phyloP scores from a whole-genome alignment of 2,888 invertebrate genomes.

The Sisyra terminalis region DNA sequence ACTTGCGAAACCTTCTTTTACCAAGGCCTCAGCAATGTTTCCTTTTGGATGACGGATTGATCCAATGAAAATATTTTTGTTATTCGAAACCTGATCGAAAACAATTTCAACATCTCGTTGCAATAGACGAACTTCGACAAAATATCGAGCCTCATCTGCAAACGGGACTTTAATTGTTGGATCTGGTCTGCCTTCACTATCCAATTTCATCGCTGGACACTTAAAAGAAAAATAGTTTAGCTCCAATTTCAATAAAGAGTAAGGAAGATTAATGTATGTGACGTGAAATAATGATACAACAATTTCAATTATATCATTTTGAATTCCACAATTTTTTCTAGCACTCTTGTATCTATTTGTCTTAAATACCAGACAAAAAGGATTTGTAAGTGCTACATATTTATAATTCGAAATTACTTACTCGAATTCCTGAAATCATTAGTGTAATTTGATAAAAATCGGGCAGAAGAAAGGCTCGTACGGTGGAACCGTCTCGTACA shows the following conservation, averaged over 20 bases:
- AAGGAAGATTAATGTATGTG: too few relatives aligned
- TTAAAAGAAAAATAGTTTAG: conserved; percentile 20
- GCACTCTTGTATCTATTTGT: too few relatives aligned
- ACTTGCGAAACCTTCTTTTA: conserved; percentile 81
- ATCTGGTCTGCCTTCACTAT: conserved; percentile 52
- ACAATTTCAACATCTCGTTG: conserved; percentile 83
- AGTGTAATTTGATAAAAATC: conserved; percentile 83
- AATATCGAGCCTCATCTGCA: conserved; percentile 86
- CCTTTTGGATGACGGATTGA: conserved; percentile 81
- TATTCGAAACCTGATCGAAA: conserved; percentile 83
- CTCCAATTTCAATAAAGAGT: too few relatives aligned
- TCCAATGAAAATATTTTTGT: conserved; percentile 66
- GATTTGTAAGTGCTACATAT: background rate
- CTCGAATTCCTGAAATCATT: conserved; percentile 88
- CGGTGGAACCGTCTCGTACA: conserved; percentile 93
- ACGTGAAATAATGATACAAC: too few relatives aligned
- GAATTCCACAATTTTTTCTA: too few relatives aligned
- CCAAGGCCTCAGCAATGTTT: conserved; percentile 85
- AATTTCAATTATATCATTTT: too few relatives aligned
- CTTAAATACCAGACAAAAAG: too few relatives aligned
- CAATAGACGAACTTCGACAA: conserved; percentile 78
- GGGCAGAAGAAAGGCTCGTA: conserved; percentile 80
- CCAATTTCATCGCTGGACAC: conserved; percentile 68
- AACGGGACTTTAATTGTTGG: conserved; percentile 46
- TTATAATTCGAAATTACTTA: conserved; percentile 24